Evolutionary conservation across 2,888 invertebrate genomes (phyloP), one percentile per base, ranked within the genome.

Genomic region (Pycnomerus fuliginosus): DNA sequence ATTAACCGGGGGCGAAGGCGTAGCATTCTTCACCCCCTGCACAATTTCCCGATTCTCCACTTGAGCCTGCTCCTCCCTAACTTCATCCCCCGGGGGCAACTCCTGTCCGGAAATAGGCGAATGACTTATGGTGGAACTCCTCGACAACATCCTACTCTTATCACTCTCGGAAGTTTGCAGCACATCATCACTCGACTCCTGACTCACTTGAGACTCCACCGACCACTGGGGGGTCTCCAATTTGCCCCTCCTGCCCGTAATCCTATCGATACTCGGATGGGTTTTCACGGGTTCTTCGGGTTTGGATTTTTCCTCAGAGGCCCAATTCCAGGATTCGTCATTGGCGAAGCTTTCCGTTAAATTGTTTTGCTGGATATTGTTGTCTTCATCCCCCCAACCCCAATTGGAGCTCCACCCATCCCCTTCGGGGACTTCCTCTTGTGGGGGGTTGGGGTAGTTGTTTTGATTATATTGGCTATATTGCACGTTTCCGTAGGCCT

Each of bases 121-220:
- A 37, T 71, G 69, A 44, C 71, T 71, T 15, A 70, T 64, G 1
- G 71, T 71, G 2, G 72, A 71, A 42, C 70, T 71, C 50, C 79
- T 72, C 2, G 80, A 80, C 47, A 77, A 76, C 61, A 77, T 77
- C 54, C 78, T 77, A 71, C 80, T 80, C 61, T 79, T 79, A 29
- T 80, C 80, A 39, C 79, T 79, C 60, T 81, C 81, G 5, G 80
- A 80, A 7, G 79, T 79, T 32, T 79, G 80, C 23, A 77, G 71
- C 13, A 77, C 72, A 17, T 80, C 79, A 56, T 82, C 82, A 48
- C 81, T 82, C 1, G 82, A 82, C 56, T 82, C 82, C 62, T 82
- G 80, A 5, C 81, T 82, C 69, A 80, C 76, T 64, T 82, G 81
- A 20, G 82, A 82, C 62, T 83, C 83, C 38, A 79, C 79, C 3